Conservation (phyloP, 2,888 invertebrate genomes). For the Agrilus mali region DNA sequence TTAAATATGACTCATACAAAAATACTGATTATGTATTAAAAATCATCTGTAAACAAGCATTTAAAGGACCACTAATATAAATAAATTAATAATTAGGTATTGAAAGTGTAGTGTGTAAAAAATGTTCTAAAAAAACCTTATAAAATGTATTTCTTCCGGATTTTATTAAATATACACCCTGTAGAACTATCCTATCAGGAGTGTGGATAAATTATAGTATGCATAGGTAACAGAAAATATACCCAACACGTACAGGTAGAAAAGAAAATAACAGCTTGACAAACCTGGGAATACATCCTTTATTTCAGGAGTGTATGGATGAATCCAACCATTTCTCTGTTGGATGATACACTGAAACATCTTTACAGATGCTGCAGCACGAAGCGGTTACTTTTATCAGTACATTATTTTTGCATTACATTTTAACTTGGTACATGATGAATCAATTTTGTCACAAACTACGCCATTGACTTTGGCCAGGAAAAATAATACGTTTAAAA, state of each 20-base stretch:
- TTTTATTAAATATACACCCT: too few relatives aligned
- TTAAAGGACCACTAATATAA: too few relatives aligned
- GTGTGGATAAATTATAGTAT: too few relatives aligned
- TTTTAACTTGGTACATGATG: conserved; percentile 3
- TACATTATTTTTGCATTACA: background rate
- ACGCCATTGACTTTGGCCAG: conserved; percentile 6
- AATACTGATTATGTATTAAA: too few relatives aligned
- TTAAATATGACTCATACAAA: too few relatives aligned
- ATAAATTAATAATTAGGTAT: too few relatives aligned
- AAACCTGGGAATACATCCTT: conserved; percentile 65
- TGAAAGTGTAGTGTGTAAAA: too few relatives aligned
- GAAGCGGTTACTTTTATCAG: conserved; percentile 11
- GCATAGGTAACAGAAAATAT: too few relatives aligned
- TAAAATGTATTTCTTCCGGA: too few relatives aligned
- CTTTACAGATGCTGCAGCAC: conserved; percentile 18
- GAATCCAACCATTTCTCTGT: conserved; percentile 65
- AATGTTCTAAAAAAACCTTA: too few relatives aligned
- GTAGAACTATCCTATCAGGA: too few relatives aligned
- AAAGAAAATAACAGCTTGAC: conserved; percentile 9
- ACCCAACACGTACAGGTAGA: background rate
- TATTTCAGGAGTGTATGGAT: conserved; percentile 55
- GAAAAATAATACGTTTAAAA: conserved; percentile 9
- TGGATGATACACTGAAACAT: conserved; percentile 80
- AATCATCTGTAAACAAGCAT: too few relatives aligned
- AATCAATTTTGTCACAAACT: conserved; percentile 7